These are phyloP conservation scores for Cantharis lateralis DNA, from an alignment of 2,888 invertebrate species.

Conservation along the genomic window DNA sequence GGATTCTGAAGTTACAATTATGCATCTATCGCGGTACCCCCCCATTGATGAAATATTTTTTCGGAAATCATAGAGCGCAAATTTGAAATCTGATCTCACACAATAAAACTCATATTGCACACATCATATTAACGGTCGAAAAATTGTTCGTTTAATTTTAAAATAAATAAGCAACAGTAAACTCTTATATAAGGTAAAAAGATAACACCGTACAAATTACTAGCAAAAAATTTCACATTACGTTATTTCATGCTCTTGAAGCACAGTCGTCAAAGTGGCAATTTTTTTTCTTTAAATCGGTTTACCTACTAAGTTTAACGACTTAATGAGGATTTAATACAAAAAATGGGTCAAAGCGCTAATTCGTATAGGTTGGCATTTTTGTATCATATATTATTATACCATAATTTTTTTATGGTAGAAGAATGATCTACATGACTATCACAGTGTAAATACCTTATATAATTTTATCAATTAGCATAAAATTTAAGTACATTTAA, in stretches of 20 bases:
- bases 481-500: not conserved
- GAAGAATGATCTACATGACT: not conserved
- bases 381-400: not conserved
- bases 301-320: not conserved
- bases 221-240: not conserved
- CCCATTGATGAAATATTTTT: no score
- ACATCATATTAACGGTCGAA: no score
- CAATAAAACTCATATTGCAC: no score
- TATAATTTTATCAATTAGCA: not conserved
- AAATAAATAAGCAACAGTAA: not conserved
- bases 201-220: not conserved
- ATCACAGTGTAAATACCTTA: not conserved
- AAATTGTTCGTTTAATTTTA: not conserved
- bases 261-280: not conserved
- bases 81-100: no score
- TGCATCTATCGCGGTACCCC: no score
- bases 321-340: not conserved
- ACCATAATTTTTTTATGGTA: not conserved
- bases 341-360: not conserved
- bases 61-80: no score
- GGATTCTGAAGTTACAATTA: no score
- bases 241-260: not conserved
- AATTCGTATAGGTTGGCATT: not conserved
- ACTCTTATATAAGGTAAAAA: not conserved
- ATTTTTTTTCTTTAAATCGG: not conserved